Percentiles rank a stretch among this genome's conserved stretches.
phyloP scores from a whole-genome alignment of 2,888 invertebrate genomes.

The Sceliomorpha sp. region DNA sequence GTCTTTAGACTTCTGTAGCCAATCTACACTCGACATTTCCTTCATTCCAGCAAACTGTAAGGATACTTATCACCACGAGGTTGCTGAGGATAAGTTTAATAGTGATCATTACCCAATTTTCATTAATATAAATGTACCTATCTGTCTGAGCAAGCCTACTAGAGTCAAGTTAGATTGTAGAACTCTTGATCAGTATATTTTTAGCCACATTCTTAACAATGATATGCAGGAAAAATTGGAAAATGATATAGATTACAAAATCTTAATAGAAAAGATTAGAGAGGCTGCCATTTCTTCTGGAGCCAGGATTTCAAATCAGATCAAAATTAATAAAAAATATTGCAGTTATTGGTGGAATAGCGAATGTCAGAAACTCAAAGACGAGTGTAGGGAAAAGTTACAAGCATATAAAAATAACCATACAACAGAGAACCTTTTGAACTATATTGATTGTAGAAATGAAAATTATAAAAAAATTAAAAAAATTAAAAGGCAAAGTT shows the following conservation, averaged over 20 bases:
- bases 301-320: not conserved
- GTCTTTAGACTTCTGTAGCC: not conserved
- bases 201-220: not conserved
- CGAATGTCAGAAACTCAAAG: not conserved
- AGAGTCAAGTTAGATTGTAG: not conserved
- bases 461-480: too few relatives aligned
- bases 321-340: not conserved
- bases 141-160: not conserved
- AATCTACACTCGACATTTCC: not conserved
- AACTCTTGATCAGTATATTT: not conserved
- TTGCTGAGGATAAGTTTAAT: not conserved
- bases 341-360: not conserved
- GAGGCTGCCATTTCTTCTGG: not conserved
- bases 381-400: not conserved
- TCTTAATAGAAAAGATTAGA: not conserved
- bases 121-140: not conserved
- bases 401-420: not conserved
- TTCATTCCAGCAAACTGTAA: not conserved
- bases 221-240: not conserved
- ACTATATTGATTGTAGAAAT: too few relatives aligned
- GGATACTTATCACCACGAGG: not conserved
- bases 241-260: not conserved
- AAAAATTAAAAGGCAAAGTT: too few relatives aligned
- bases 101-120: conserved; percentile 1
- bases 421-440: not conserved